These are phyloP conservation scores for Chymomyza costata DNA, from an alignment of 1,140 invertebrate species.

Conservation along the genomic window DNA sequence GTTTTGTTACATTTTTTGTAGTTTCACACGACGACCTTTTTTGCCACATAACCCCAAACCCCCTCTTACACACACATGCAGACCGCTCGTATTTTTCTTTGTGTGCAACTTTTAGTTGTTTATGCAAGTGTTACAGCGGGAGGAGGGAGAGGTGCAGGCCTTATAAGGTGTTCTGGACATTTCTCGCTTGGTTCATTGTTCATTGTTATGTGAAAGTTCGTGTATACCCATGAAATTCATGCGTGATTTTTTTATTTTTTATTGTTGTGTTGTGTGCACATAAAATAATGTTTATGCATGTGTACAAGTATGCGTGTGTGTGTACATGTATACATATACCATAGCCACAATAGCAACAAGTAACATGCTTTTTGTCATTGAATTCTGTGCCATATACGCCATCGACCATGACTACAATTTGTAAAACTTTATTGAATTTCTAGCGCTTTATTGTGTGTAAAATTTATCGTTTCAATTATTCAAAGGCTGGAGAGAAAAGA, in stretches of 20 bases:
- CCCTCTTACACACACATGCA: not conserved
- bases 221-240: constrained; percentile 64
- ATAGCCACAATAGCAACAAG: constrained; percentile 50
- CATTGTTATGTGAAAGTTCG: too few relatives aligned
- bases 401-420: constrained; percentile 29
- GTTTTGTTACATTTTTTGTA: constrained; percentile 41
- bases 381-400: constrained; percentile 28
- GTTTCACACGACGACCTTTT: constrained; percentile 53
- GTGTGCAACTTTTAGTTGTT: constrained; percentile 22
- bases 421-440: constrained; percentile 66
- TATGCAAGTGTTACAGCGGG: constrained; percentile 55
- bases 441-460: constrained; percentile 63
- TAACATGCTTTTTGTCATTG: constrained; percentile 47
- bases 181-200: constrained; percentile 19
- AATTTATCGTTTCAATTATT: constrained; percentile 72
- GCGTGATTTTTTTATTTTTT: constrained; percentile 72
- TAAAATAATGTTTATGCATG: constrained; percentile 67
- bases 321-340: not conserved
- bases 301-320: constrained; percentile 19
- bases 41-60: constrained; percentile 5
- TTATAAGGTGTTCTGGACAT: constrained; percentile 12
- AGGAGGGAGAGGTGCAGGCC: too few relatives aligned
- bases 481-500: constrained; percentile 13
- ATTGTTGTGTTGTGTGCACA: constrained; percentile 66
- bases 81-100: not conserved